Evolutionary conservation across 2,797 vertebrate species (phyloP).

Genomic region (Enteromius treurensis): DNA sequence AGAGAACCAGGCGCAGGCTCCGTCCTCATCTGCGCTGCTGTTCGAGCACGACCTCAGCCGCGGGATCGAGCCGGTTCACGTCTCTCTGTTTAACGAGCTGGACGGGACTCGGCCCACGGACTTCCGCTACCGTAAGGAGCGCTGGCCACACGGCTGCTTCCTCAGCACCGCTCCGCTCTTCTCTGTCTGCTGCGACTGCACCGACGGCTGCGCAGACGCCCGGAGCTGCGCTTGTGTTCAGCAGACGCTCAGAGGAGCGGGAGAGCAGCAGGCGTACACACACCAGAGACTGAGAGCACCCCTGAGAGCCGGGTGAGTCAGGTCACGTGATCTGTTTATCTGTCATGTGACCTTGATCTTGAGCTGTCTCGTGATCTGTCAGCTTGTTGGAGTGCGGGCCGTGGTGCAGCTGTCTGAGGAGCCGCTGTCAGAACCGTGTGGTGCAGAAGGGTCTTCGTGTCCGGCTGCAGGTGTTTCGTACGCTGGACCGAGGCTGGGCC

Average conservation of each 20-base stretch:
- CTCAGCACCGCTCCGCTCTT: slow-evolving; percentile 79
- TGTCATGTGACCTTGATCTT: not conserved
- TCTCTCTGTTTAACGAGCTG: slow-evolving; percentile 82
- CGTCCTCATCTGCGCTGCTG: slow-evolving; percentile 62
- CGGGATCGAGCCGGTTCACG: slow-evolving; percentile 82
- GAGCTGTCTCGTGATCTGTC: slow-evolving; percentile 55
- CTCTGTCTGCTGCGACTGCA: slow-evolving; percentile 85
- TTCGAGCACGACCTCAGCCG: slow-evolving; percentile 86
- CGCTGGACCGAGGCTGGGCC: slow-evolving; percentile 85
- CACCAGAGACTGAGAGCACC: slow-evolving; percentile 81
- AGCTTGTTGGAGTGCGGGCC: slow-evolving; percentile 92
- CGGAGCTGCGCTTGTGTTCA: slow-evolving; percentile 82
- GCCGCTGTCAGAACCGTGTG: slow-evolving; percentile 90
- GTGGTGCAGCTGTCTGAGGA: slow-evolving; percentile 84
- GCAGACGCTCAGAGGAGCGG: slow-evolving; percentile 71
- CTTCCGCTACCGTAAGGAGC: slow-evolving; percentile 89
- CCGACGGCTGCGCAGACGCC: slow-evolving; percentile 82
- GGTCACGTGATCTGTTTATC: not conserved
- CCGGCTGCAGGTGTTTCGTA: slow-evolving; percentile 90
- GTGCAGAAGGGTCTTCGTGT: slow-evolving; percentile 89
- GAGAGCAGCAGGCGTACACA: slow-evolving; percentile 71
- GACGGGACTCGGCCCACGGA: slow-evolving; percentile 71
- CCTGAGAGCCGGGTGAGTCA: slow-evolving; percentile 82
- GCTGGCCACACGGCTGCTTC: slow-evolving; percentile 89
- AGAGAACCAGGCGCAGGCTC: slow-evolving; percentile 62